phyloP scores from a whole-genome alignment of 2,797 vertebrate genomes.

The Cuculus canorus region DNA sequence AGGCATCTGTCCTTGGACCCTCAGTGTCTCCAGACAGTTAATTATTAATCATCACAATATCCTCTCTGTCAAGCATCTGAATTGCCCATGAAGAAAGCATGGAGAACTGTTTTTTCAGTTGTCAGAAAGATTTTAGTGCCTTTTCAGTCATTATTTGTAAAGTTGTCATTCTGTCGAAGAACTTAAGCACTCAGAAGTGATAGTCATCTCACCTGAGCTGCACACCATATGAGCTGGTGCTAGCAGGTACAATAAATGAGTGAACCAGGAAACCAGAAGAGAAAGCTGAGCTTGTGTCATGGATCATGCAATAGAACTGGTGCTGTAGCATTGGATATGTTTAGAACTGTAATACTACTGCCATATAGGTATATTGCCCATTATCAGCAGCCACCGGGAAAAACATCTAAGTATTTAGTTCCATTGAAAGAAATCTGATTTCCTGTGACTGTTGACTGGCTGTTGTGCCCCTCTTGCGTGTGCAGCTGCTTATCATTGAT shows the following conservation, averaged over 20 bases:
- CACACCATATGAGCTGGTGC: not conserved
- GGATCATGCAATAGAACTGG: not conserved
- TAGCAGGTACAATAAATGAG: not conserved
- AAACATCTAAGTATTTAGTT: not conserved
- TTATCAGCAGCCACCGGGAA: not conserved
- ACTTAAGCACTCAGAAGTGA: not conserved
- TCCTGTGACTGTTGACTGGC: not conserved
- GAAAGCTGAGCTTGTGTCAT: not conserved
- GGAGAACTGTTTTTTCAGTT: not conserved
- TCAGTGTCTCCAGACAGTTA: constrained; percentile 18
- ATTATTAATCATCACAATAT: constrained; percentile 47
- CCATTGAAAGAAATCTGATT: not conserved
- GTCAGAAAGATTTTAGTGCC: not conserved
- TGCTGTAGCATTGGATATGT: not conserved
- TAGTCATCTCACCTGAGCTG: not conserved
- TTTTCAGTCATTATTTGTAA: not conserved
- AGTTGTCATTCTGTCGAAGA: not conserved
- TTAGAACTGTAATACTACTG: not conserved
- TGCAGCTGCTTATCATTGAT: not conserved
- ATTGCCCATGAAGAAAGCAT: not conserved
- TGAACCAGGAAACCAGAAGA: not conserved
- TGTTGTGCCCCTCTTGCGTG: not conserved
- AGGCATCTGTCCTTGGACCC: constrained; percentile 31
- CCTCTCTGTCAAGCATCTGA: not conserved
- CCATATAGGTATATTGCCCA: not conserved